These are phyloP conservation scores for Gouania willdenowi DNA, from an alignment of 2,797 vertebrate species.

Conservation along the genomic window DNA sequence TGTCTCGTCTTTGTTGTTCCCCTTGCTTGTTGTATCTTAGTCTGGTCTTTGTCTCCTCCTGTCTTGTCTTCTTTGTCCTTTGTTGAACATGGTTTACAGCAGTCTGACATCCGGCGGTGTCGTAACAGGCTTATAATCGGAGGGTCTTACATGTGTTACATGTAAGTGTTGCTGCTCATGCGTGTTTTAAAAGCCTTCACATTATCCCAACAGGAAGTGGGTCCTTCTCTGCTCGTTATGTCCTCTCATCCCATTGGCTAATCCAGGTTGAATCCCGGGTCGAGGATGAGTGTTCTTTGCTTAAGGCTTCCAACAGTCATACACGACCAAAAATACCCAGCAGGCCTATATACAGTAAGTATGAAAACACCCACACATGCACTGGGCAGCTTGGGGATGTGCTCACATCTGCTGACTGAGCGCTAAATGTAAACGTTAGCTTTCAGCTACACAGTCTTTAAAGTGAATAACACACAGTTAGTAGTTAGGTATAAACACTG, in stretches of 20 bases:
- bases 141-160: too few species aligned
- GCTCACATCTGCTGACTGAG: constrained; percentile 21
- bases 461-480: background rate
- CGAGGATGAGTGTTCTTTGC: constrained; percentile 2
- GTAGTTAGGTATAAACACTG: background rate
- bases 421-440: background rate
- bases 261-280: constrained; percentile 1
- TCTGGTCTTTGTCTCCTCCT: too few species aligned
- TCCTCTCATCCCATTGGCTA: constrained; percentile 9
- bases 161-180: too few species aligned
- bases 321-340: background rate
- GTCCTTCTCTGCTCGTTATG: background rate
- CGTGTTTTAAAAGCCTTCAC: background rate
- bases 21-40: too few species aligned
- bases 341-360: background rate
- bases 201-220: background rate
- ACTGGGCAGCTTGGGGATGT: background rate
- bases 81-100: too few species aligned
- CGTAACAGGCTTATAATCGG: too few species aligned
- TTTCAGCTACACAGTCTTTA: background rate
- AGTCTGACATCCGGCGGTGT: too few species aligned
- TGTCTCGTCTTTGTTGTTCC: too few species aligned
- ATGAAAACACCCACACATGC: background rate
- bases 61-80: too few species aligned
- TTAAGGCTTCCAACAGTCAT: constrained; percentile 2